phyloP scores from a whole-genome alignment of 2,797 vertebrate species.

The Orestias chungarensis region DNA sequence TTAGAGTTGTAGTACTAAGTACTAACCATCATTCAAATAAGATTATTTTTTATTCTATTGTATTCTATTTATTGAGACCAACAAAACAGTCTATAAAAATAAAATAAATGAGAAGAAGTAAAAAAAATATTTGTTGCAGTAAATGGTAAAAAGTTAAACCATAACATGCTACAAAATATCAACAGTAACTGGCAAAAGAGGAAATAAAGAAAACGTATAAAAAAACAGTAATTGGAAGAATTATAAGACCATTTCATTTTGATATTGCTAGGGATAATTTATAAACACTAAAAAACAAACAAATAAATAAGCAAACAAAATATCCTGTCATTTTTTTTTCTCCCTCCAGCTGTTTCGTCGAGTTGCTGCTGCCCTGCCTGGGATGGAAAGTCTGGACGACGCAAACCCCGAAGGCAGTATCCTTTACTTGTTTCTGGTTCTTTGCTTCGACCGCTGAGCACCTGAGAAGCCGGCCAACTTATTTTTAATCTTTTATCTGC shows the following conservation, averaged over 20 bases:
- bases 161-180: background rate
- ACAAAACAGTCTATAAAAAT: background rate
- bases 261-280: too few relatives aligned
- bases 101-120: background rate
- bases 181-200: too few relatives aligned
- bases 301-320: background rate
- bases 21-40: too few relatives aligned
- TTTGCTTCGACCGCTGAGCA: slow-evolving; percentile 36
- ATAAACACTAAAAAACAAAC: too few relatives aligned
- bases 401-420: slow-evolving; percentile 97
- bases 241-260: too few relatives aligned
- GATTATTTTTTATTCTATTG: too few relatives aligned
- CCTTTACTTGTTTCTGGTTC: slow-evolving; percentile 79
- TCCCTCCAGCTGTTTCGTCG: slow-evolving; percentile 87
- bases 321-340: background rate
- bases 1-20: too few relatives aligned
- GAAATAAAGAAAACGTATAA: too few relatives aligned
- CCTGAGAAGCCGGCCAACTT: slow-evolving; percentile 45
- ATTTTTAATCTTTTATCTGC: slow-evolving; percentile 71
- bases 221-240: too few relatives aligned
- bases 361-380: slow-evolving; percentile 91
- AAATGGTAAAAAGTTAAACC: background rate
- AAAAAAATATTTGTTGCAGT: background rate
- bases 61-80: background rate
- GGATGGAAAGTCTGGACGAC: slow-evolving; percentile 93